A percentile compares a stretch with the other conserved stretches of the same genome.
These are phyloP conservation scores for Herminia tarsipennalis DNA, from an alignment of 2,888 invertebrate species.

Conservation along the genomic window DNA sequence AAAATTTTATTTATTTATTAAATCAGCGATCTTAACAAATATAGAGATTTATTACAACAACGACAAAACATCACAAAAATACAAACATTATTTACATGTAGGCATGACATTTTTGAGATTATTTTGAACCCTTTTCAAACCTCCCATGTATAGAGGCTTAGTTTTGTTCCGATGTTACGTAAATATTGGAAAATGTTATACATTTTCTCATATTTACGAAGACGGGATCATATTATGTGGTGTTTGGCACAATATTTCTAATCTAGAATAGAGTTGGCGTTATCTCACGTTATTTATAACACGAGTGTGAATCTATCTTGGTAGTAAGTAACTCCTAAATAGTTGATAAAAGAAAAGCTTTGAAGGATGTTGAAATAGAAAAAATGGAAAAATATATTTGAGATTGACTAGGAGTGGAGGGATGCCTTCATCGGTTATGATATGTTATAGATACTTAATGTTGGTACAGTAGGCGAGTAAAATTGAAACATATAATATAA, in stretches of 20 bases:
- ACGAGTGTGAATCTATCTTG: not conserved
- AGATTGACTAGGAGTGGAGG: too few species aligned
- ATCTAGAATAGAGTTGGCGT: conserved; percentile 15
- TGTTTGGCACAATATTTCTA: conserved; percentile 27
- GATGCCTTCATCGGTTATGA: too few species aligned
- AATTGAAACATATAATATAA: too few species aligned
- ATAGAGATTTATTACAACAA: too few species aligned
- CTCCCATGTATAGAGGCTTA: conserved; percentile 3
- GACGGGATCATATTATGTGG: conserved; percentile 19
- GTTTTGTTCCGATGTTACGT: conserved; percentile 6
- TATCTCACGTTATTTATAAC: conserved; percentile 10
- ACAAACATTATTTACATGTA: not conserved
- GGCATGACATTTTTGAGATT: not conserved
- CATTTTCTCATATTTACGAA: conserved; percentile 17
- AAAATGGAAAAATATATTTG: too few species aligned
- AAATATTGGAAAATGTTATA: conserved; percentile 9
- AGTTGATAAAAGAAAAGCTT: not conserved
- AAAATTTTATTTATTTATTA: too few species aligned
- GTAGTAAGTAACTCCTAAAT: not conserved
- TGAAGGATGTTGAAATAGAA: too few species aligned
- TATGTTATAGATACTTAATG: too few species aligned
- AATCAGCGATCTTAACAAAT: too few species aligned
- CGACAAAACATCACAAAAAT: too few species aligned
- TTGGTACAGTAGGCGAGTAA: too few species aligned
- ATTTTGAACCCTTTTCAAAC: conserved; percentile 3